Conservation (phyloP, 1,140 invertebrate genomes). For the Drosophila subobscura region DNA sequence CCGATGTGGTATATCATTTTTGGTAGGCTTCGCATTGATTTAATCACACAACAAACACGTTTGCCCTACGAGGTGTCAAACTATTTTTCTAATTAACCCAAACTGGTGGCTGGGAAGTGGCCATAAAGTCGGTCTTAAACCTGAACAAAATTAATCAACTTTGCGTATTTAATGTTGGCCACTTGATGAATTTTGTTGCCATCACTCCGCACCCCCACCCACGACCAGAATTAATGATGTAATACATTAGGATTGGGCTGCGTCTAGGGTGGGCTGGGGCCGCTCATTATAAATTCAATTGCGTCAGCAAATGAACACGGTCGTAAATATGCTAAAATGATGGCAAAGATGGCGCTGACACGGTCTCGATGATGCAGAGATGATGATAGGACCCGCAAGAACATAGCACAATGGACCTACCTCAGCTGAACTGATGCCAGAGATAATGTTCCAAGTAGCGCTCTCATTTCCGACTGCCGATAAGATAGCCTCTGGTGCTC, state of each 20-base stretch:
- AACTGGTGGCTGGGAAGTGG: constrained; percentile 29
- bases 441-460: not conserved
- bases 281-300: constrained; percentile 45
- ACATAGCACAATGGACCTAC: not conserved
- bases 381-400: constrained; percentile 8
- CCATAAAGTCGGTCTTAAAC: constrained; percentile 43
- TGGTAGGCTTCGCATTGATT: constrained; percentile 19
- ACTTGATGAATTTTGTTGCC: constrained; percentile 36
- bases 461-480: constrained; percentile 10
- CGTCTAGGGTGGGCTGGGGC: constrained; percentile 7
- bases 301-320: constrained; percentile 39
- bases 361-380: constrained; percentile 10
- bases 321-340: constrained; percentile 41
- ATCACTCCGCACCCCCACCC: not conserved
- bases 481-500: constrained; percentile 34
- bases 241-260: constrained; percentile 50
- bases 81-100: constrained; percentile 46
- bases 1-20: no score
- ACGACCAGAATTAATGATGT: constrained; percentile 44
- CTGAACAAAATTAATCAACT: constrained; percentile 44
- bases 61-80: constrained; percentile 37
- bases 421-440: constrained; percentile 13
- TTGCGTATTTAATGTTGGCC: constrained; percentile 25
- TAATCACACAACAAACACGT: constrained; percentile 27
- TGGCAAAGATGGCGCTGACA: constrained; percentile 45